Evolutionary conservation across 2,113 vertebrate species (phyloP), one percentile per base, ranked within the genome.

Genomic region (Hippoglossus stenolepis): DNA sequence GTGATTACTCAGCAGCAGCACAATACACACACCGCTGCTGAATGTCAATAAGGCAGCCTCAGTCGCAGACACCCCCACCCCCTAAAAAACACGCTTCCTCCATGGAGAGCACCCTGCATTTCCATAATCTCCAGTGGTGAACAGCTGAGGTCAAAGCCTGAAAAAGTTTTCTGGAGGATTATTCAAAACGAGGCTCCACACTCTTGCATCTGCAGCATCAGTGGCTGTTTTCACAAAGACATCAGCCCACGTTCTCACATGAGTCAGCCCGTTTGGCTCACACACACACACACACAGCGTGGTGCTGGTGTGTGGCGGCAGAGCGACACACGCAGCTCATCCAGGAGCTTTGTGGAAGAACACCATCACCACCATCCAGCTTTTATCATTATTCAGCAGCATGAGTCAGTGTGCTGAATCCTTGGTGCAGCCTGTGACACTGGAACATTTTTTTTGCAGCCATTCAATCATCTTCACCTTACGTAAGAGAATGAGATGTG

Each of bases 1-100:
- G 82, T 79, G 88, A 93, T 89, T 89, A 85, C 77, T 84, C 85
- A 64, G 73, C 82, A 73, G 75, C 75, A 67, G 15, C 28, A 53
- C 75, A 66, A 72, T 45, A 78, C 65, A 66, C 18, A 60, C 66
- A 45, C 45, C 0, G 38, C 65, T 57, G 70, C 69, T 53, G 56
- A 87, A 64, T 66, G 72, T 73, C 70, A 76, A 57, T 64, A 63
- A 82, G 59, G 67, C 68, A 59, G 63, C 24, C 40, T 73, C 21
- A 14, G 62, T 40, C 7, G 14, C 35, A 23, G 8, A 78, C 49
- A 35, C 66, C 60, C 3, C 49, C 38, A 18, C 64, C 31, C 11
- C 67, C 65, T 8, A 11, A 11, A 12, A 43, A 43, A 13, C 40
- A 15, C 14, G 11, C 49, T 10, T 43, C 58, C 40, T 23, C 47